Percentiles rank a stretch among this genome's conserved stretches.
phyloP scores from a whole-genome alignment of 2,888 invertebrate species.

The Orthosia incerta region DNA sequence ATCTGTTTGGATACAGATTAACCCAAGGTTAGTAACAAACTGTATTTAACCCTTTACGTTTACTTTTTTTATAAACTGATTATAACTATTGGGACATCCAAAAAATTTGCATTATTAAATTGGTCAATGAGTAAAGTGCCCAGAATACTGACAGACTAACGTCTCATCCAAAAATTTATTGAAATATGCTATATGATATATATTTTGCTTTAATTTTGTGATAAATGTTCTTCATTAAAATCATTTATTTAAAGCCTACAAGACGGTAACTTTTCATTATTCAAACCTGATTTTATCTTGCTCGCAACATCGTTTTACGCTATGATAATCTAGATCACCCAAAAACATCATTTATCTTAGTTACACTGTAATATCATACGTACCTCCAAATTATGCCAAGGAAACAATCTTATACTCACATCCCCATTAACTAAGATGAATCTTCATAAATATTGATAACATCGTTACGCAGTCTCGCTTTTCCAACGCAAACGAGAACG shows the following conservation, averaged over 20 bases:
- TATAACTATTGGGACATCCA: no score
- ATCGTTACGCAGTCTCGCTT: conserved; percentile 36
- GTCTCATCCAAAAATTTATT: no score
- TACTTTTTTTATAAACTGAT: no score
- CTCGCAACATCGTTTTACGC: background rate
- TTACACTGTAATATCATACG: conserved; percentile 24
- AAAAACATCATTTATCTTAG: conserved; percentile 27
- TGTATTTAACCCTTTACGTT: no score
- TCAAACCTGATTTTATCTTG: background rate
- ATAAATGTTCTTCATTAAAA: no score
- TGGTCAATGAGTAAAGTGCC: no score
- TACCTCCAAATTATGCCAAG: conserved; percentile 10
- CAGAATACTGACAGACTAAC: no score
- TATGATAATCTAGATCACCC: background rate
- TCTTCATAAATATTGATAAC: conserved; percentile 55
- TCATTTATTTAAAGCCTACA: background rate
- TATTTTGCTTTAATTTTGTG: no score
- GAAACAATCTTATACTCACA: conserved; percentile 34
- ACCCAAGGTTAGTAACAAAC: no score
- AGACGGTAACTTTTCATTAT: background rate
- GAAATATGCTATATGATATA: no score
- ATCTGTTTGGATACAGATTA: no score
- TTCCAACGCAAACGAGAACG: conserved; percentile 34
- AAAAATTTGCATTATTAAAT: no score
- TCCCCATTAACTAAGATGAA: conserved; percentile 41